These are phyloP conservation scores for Pipistrellus pygmaeus DNA, from an alignment of 2,797 vertebrate species.

Conservation along the genomic window DNA sequence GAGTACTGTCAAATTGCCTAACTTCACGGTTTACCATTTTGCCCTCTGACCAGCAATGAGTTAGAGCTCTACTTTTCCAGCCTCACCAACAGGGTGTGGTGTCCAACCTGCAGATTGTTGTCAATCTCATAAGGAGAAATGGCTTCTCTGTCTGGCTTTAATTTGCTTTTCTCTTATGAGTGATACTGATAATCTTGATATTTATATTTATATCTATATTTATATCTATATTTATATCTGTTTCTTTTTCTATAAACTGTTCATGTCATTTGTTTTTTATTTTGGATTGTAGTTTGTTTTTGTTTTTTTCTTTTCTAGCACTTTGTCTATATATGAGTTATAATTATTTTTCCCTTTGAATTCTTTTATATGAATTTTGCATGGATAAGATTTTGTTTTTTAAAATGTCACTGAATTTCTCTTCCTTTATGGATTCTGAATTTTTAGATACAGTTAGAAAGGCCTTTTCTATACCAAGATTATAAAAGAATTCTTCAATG, in stretches of 20 bases:
- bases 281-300: background rate
- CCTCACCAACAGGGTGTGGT: background rate
- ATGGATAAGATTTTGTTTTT: background rate
- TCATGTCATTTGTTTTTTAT: constrained; percentile 59
- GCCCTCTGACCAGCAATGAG: background rate
- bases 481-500: constrained; percentile 50
- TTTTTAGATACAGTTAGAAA: constrained; percentile 49
- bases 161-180: constrained; percentile 18
- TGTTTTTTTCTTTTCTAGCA: constrained; percentile 25
- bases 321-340: background rate
- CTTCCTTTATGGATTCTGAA: constrained; percentile 41
- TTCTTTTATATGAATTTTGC: constrained; percentile 30
- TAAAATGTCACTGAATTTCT: constrained; percentile 10
- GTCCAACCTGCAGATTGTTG: background rate
- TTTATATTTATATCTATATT: background rate
- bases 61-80: background rate
- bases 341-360: constrained; percentile 24
- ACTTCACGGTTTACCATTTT: background rate
- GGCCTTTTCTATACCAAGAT: background rate
- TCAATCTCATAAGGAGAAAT: background rate
- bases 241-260: constrained; percentile 51
- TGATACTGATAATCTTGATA: constrained; percentile 38
- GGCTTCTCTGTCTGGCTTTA: background rate
- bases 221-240: no score
- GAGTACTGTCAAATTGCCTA: background rate